A percentile compares a stretch with the other conserved stretches of the same genome.
Conservation (phyloP, 2,888 invertebrate genomes). For the Drosophila recens region DNA sequence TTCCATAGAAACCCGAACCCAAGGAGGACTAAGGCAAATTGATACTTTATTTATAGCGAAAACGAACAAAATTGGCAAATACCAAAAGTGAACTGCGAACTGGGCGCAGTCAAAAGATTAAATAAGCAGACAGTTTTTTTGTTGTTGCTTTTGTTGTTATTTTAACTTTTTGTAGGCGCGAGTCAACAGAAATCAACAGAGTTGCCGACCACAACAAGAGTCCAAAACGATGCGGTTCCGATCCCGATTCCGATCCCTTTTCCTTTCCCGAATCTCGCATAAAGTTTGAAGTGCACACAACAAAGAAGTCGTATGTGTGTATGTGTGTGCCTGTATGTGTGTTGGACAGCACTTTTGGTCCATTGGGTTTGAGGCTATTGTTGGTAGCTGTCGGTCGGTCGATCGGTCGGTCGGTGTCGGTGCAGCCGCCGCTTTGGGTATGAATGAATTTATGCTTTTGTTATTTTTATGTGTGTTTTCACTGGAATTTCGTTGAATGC, state of each 20-base stretch:
- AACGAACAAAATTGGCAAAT: conserved; percentile 63
- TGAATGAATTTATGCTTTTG: conserved; percentile 77
- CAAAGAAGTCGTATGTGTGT: conserved; percentile 24
- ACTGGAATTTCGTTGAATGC: conserved; percentile 69
- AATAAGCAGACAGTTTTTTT: conserved; percentile 47
- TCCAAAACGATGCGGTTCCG: conserved; percentile 37
- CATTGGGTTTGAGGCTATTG: conserved; percentile 42
- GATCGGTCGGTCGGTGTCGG: conserved; percentile 25
- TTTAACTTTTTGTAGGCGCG: conserved; percentile 46
- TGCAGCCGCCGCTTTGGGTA: conserved; percentile 46
- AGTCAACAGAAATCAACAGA: conserved; percentile 48
- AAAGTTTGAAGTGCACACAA: conserved; percentile 41
- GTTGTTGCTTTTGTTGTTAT: neutral
- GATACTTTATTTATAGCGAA: conserved; percentile 72
- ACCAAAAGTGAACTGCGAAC: conserved; percentile 44
- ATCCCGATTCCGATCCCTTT: neutral
- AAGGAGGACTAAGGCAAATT: conserved; percentile 48
- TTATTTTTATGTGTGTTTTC: conserved; percentile 69
- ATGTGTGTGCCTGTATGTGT: conserved; percentile 12
- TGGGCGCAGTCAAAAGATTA: conserved; percentile 59
- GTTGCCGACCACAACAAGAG: conserved; percentile 31
- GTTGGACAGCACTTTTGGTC: conserved; percentile 46
- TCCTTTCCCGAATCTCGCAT: conserved; percentile 6
- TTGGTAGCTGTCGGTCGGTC: conserved; percentile 28
- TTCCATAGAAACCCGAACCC: conserved; percentile 66